These are phyloP conservation scores for Drosophila ironensis DNA, from an alignment of 1,140 invertebrate genomes.

Conservation along the genomic window DNA sequence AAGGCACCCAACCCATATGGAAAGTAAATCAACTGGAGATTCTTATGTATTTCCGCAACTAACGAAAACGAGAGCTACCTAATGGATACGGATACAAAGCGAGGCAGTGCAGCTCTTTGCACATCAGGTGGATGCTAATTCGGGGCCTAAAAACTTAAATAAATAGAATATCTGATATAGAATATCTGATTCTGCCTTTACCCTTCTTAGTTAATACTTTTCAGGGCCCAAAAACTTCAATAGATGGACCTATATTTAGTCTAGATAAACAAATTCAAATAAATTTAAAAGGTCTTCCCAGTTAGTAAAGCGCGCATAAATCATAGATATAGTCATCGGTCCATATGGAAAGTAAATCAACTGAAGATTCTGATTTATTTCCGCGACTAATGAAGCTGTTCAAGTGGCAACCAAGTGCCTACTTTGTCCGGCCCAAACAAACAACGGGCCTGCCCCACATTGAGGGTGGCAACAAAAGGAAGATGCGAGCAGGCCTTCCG, in stretches of 20 bases:
- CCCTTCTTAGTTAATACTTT: too few species aligned
- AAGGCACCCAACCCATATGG: conserved; percentile 34
- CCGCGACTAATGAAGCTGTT: conserved; percentile 47
- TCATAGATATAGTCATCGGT: conserved; percentile 3
- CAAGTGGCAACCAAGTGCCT: conserved; percentile 43
- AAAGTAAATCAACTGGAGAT: conserved; percentile 36
- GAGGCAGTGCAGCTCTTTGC: conserved; percentile 33
- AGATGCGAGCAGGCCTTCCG: conserved; percentile 27
- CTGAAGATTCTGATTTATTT: conserved; percentile 50
- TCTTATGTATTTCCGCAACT: conserved; percentile 46
- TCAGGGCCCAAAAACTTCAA: too few species aligned
- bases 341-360: conserved; percentile 47
- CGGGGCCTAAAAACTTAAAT: too few species aligned
- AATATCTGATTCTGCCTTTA: too few species aligned
- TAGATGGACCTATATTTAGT: too few species aligned
- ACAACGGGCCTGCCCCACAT: conserved; percentile 11
- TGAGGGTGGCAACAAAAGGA: conserved; percentile 12
- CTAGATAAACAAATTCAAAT: neutral
- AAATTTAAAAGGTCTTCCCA: neutral
- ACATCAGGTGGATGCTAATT: neutral
- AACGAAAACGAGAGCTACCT: conserved; percentile 48
- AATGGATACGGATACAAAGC: conserved; percentile 13
- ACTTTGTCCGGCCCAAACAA: conserved; percentile 33
- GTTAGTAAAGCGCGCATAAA: neutral
- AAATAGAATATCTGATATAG: too few species aligned